phyloP scores from a whole-genome alignment of 2,113 vertebrate genomes.

The Hippopotamus amphibius region DNA sequence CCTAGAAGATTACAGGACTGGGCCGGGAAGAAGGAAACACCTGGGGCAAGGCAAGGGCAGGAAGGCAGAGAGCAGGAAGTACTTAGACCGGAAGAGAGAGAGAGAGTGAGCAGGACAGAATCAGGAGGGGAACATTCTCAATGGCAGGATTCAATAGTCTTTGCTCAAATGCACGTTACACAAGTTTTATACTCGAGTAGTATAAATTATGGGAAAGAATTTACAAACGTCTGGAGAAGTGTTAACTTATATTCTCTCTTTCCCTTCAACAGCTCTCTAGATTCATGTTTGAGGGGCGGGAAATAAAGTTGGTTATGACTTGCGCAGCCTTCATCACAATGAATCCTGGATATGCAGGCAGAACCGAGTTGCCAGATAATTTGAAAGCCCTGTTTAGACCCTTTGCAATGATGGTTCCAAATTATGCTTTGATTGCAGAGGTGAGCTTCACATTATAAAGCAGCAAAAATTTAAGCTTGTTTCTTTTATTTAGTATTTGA shows the following conservation, averaged over 20 bases:
- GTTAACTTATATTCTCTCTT: neutral
- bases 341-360: constrained; percentile 94
- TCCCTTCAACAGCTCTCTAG: constrained; percentile 87
- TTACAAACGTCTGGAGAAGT: neutral
- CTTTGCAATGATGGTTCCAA: constrained; percentile 95
- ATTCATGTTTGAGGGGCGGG: constrained; percentile 94
- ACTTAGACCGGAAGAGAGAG: neutral
- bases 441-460: constrained; percentile 77
- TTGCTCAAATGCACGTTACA: neutral
- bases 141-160: neutral
- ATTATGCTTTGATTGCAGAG: constrained; percentile 94
- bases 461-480: neutral
- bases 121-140: neutral
- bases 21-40: neutral
- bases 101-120: neutral
- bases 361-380: constrained; percentile 93
- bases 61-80: neutral
- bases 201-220: constrained; percentile 85
- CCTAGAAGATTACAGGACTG: neutral
- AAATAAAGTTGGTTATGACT: constrained; percentile 93
- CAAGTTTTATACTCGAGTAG: constrained; percentile 40
- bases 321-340: constrained; percentile 95
- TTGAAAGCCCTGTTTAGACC: constrained; percentile 94
- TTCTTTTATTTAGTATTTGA: constrained; percentile 29
- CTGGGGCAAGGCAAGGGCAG: neutral